Percentiles rank a stretch among this genome's conserved stretches.
phyloP scores from a whole-genome alignment of 2,113 vertebrate genomes.

The Pardalotus punctatus region DNA sequence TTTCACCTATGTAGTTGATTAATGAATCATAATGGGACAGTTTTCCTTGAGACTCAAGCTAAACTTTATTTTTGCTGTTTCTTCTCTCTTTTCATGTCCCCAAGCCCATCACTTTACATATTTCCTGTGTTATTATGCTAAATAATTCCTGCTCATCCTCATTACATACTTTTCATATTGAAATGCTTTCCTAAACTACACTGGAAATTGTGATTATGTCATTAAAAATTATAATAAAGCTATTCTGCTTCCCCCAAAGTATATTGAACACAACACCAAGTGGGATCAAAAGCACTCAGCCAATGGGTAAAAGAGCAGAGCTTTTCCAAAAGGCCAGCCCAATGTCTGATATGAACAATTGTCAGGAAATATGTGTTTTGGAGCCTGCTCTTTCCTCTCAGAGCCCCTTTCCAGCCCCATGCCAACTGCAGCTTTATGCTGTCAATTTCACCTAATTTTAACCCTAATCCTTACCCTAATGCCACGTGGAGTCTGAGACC shows the following conservation, averaged over 20 bases:
- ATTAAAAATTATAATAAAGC: not conserved
- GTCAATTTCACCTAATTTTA: not conserved
- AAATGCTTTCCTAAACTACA: not conserved
- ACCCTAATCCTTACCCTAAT: not conserved
- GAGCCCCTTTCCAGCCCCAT: not conserved
- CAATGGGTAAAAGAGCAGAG: not conserved
- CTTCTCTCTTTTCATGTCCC: not conserved
- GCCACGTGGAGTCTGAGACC: not conserved
- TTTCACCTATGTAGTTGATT: not conserved
- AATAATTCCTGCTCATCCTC: conserved; percentile 9
- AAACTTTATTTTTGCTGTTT: not conserved
- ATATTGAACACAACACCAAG: not conserved
- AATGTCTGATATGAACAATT: not conserved
- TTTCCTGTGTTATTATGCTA: not conserved
- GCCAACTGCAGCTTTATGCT: not conserved
- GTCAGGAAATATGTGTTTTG: not conserved
- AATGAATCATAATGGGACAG: not conserved
- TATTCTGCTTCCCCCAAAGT: not conserved
- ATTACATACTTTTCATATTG: not conserved
- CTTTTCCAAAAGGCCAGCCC: not conserved
- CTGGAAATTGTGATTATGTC: not conserved
- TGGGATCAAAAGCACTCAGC: not conserved
- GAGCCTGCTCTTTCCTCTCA: not conserved
- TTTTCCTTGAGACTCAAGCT: not conserved
- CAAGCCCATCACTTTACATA: not conserved